Percentiles rank a stretch among this genome's conserved stretches.
Evolutionary conservation across 2,113 vertebrate genomes (phyloP).

Genomic region (Phyllostomus hastatus): DNA sequence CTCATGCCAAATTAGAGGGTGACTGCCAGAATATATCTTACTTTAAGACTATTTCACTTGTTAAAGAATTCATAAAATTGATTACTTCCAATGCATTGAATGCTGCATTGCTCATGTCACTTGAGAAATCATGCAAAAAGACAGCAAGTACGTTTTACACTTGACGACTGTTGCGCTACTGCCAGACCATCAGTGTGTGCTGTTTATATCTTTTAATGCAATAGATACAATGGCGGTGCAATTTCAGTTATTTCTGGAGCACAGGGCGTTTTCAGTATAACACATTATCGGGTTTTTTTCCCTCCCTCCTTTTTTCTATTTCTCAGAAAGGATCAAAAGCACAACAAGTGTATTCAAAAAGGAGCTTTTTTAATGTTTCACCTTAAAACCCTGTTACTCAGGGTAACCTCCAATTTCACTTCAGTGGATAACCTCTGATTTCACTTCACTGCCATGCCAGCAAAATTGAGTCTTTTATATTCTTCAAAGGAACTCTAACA

Average conservation of each 20-base stretch:
- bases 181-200: not conserved
- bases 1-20: not conserved
- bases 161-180: not conserved
- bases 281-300: not conserved
- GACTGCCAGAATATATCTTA: not conserved
- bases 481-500: conserved; percentile 63
- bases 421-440: conserved; percentile 49
- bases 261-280: not conserved
- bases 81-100: not conserved
- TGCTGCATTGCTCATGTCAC: not conserved
- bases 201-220: conserved; percentile 38
- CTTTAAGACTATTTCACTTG: conserved; percentile 7
- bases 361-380: conserved; percentile 56
- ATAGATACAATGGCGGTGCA: not conserved
- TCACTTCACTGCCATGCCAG: conserved; percentile 34
- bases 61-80: conserved; percentile 10
- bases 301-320: not conserved
- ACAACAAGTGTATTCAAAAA: conserved; percentile 55
- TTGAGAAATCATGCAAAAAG: conserved; percentile 10
- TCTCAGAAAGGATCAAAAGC: conserved; percentile 63
- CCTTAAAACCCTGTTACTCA: conserved; percentile 61
- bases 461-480: conserved; percentile 59
- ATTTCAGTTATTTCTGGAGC: conserved; percentile 35
- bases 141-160: conserved; percentile 35
- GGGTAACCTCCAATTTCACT: conserved; percentile 51